Conservation (phyloP, 2,888 invertebrate species). For the Adelphocoris suturalis region DNA sequence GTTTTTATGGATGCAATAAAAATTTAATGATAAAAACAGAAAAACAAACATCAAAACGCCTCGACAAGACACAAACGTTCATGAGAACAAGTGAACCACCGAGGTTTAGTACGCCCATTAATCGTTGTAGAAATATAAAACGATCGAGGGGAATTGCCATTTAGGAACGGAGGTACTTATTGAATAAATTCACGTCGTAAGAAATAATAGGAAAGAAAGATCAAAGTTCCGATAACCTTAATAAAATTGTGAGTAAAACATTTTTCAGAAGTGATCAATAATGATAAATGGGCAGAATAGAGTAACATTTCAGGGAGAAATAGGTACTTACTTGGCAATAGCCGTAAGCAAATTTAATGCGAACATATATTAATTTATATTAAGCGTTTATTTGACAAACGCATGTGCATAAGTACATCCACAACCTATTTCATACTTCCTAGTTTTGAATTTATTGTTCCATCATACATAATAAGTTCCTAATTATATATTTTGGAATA, state of each 20-base stretch:
- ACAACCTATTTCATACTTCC: too few relatives aligned
- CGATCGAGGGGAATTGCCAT: background rate
- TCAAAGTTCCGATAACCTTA: background rate
- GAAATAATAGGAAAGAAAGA: background rate
- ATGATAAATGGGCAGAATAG: too few relatives aligned
- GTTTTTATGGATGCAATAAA: background rate
- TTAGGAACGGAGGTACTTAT: background rate
- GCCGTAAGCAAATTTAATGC: too few relatives aligned
- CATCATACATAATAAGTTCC: too few relatives aligned
- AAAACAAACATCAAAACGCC: background rate
- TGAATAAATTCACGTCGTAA: background rate
- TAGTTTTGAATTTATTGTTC: too few relatives aligned
- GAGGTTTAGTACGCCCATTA: background rate
- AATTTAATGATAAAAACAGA: background rate
- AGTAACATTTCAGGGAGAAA: too few relatives aligned
- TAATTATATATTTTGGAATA: too few relatives aligned
- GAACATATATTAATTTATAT: too few relatives aligned
- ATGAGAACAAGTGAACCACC: background rate
- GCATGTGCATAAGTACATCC: too few relatives aligned
- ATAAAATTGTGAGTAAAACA: background rate
- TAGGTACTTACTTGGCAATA: too few relatives aligned
- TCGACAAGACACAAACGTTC: background rate
- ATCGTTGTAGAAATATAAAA: background rate
- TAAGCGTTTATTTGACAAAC: too few relatives aligned
- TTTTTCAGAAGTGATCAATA: background rate